Evolutionary conservation across 2,113 vertebrate genomes (phyloP).

Genomic region (Bujurquina vittata): DNA sequence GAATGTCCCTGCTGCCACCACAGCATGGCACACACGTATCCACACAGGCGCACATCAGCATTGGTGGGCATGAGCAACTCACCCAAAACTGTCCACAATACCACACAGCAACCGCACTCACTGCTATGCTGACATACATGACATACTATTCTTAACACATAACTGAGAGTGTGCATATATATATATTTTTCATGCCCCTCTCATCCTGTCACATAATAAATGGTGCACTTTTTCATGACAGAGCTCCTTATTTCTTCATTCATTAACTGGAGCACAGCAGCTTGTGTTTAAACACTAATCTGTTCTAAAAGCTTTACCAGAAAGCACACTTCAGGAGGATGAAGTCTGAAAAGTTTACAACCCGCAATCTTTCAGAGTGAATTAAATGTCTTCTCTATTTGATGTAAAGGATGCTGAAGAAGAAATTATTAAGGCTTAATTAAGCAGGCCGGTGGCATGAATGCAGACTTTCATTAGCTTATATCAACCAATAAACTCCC

Average conservation of each 20-base stretch:
- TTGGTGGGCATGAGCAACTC: conserved; percentile 14
- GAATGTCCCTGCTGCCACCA: conserved; percentile 66
- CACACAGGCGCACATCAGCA: conserved; percentile 10
- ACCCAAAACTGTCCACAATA: background rate
- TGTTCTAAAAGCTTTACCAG: conserved; percentile 31
- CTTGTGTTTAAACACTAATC: conserved; percentile 23
- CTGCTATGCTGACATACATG: conserved; percentile 7
- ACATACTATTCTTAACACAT: background rate
- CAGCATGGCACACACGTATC: conserved; percentile 4
- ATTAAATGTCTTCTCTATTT: conserved; percentile 21
- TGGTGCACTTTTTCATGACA: background rate
- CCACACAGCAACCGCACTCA: background rate
- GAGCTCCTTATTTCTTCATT: conserved; percentile 28
- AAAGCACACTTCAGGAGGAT: conserved; percentile 25
- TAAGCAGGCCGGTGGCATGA: background rate
- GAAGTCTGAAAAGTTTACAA: conserved; percentile 42
- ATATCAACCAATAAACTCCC: background rate
- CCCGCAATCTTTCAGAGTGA: conserved; percentile 23
- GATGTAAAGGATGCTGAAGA: background rate
- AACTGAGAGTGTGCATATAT: background rate
- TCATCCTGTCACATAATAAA: background rate
- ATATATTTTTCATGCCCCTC: background rate
- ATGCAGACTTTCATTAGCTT: background rate
- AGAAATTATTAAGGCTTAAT: background rate
- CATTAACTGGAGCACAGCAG: conserved; percentile 33